phyloP scores from a whole-genome alignment of 2,888 invertebrate species.

The Neocrepidodera transversa region DNA sequence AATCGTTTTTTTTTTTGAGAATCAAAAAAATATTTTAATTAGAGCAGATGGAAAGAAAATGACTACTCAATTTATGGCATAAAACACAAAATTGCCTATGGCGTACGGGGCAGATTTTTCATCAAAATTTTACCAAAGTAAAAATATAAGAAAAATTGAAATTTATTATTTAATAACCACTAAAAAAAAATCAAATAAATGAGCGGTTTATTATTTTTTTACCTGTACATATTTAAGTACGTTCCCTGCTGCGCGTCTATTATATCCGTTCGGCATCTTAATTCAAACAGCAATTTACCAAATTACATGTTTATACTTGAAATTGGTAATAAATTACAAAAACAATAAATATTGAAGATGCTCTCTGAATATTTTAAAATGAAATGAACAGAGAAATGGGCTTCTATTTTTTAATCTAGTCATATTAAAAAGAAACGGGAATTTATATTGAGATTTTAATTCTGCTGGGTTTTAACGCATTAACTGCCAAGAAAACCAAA shows the following conservation, averaged over 20 bases:
- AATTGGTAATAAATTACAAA: constrained; percentile 26
- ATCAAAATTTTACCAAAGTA: too few species aligned
- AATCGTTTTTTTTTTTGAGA: too few species aligned
- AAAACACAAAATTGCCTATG: too few species aligned
- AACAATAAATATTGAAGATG: constrained; percentile 24
- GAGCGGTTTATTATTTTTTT: constrained; percentile 8
- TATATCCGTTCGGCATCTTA: constrained; percentile 18
- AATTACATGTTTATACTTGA: constrained; percentile 30
- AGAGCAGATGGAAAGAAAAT: too few species aligned
- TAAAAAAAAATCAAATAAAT: background rate
- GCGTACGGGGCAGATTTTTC: too few species aligned
- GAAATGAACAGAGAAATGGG: constrained; percentile 4
- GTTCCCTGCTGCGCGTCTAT: constrained; percentile 21
- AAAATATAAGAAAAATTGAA: too few species aligned
- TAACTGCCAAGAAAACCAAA: too few species aligned
- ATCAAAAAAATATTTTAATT: too few species aligned
- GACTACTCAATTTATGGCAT: too few species aligned
- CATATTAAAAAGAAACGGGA: background rate
- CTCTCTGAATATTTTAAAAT: constrained; percentile 22
- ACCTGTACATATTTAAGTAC: constrained; percentile 14
- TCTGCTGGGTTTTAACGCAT: constrained; percentile 6
- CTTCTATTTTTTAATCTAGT: constrained; percentile 14
- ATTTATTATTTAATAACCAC: background rate
- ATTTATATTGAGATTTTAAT: background rate
- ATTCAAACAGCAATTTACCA: constrained; percentile 28